phyloP scores from a whole-genome alignment of 2,113 vertebrate genomes.

The Zosterops pallidus region DNA sequence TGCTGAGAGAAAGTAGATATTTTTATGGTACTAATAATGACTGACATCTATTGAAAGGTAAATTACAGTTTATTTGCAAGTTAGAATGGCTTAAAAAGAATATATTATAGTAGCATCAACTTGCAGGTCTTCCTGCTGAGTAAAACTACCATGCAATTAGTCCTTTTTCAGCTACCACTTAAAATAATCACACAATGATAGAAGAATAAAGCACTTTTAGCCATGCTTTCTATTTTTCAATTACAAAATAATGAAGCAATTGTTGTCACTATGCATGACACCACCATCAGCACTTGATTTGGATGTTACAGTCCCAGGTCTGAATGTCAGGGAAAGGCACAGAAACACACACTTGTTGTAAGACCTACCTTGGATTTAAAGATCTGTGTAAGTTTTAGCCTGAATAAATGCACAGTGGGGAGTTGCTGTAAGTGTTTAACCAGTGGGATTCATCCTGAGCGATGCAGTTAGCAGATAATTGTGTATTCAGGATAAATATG shows the following conservation, averaged over 20 bases:
- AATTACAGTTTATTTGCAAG: constrained; percentile 48
- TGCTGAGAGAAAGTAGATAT: neutral
- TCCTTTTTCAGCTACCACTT: neutral
- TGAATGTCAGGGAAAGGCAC: neutral
- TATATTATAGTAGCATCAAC: neutral
- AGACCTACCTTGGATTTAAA: neutral
- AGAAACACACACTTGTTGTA: neutral
- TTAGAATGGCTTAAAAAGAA: neutral
- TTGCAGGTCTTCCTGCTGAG: neutral
- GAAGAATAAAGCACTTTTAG: neutral
- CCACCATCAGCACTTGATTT: neutral
- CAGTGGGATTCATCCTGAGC: neutral
- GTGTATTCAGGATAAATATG: neutral
- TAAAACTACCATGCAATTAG: constrained; percentile 34
- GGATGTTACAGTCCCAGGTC: neutral
- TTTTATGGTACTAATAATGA: constrained; percentile 34
- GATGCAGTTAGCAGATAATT: neutral
- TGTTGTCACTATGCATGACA: neutral
- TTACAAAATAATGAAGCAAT: neutral
- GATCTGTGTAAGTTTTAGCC: neutral
- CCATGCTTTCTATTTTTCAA: neutral
- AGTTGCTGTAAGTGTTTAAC: neutral
- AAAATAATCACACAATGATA: neutral
- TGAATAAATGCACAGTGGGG: neutral
- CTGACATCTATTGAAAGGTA: constrained; percentile 25